Conservation (phyloP, 1,140 invertebrate species). For the Tetraneura akinire region DNA sequence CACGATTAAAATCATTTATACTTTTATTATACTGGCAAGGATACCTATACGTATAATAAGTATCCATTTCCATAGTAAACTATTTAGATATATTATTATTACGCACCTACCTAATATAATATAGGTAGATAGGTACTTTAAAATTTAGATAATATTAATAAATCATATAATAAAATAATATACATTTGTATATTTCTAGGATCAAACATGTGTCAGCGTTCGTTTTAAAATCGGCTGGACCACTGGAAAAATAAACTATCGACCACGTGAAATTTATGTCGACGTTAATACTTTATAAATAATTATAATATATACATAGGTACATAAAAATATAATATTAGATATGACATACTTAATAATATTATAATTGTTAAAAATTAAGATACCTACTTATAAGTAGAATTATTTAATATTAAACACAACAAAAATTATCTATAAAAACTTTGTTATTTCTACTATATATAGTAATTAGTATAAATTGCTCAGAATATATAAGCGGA, state of each 20-base stretch:
- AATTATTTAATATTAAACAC: constrained; percentile 37
- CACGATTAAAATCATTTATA: no score
- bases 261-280: neutral
- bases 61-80: no score
- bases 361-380: constrained; percentile 25
- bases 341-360: no score
- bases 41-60: no score
- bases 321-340: no score
- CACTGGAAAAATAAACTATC: neutral
- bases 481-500: constrained; percentile 47
- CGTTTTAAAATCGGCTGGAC: constrained; percentile 29
- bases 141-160: no score
- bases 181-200: neutral
- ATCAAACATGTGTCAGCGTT: constrained; percentile 42
- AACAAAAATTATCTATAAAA: neutral
- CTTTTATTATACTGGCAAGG: no score
- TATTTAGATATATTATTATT: no score
- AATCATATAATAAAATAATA: constrained; percentile 4
- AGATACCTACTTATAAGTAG: constrained; percentile 7
- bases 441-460: constrained; percentile 42
- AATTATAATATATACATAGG: constrained; percentile 2
- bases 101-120: no score
- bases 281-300: constrained; percentile 6
- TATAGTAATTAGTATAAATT: constrained; percentile 46
- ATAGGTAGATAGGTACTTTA: no score